Evolutionary conservation across 2,888 invertebrate genomes (phyloP), one percentile per base, ranked within the genome.

Genomic region (Orthosia incerta): DNA sequence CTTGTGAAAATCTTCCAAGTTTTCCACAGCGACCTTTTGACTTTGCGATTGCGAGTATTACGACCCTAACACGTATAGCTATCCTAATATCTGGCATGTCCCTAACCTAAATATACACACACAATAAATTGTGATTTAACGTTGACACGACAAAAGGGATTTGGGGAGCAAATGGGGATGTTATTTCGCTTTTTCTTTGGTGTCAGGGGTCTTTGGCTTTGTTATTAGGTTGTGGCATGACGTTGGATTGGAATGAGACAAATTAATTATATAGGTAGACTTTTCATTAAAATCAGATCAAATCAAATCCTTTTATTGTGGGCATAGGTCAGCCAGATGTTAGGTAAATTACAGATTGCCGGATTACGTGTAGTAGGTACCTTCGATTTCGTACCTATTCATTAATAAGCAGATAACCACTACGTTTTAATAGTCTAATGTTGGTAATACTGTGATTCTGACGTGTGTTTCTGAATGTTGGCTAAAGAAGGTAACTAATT

Each of bases 91-190:
- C 23, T 76, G 23, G 56, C 67, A 56, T 57, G 74, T 84, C 50
- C 48, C 76, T 56, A 71, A 67, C 68, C 66, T 76, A 75, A 68
- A 80, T 71, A 65, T 59, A 70, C 56, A 61, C 46, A 73, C 62
- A 59, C 51, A 69, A 65, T 74, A 71, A 60, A 78, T 78, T 73
- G 68, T 70, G 70, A 80, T 80, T 83, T 73, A 77, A 31, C 57
- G 82, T 72, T 65, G 79, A 79, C 74, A 65, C 69, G 55, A 72
- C 55, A 68, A 67, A 80, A 70, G 45, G 70, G 79, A 79, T 85
- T 82, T 76, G 51, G 59, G 46, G 69, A 71, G 64, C 23, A 74
- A 83, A 79, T 74, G 45, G 66, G 66, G 46, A 73, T 70, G 63
- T 71, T 71, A 74, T 78, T 78, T 78, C 18, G 18, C n/a, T 50